These are phyloP conservation scores for Thaumatotibia leucotreta DNA, from an alignment of 1,140 invertebrate genomes.

Conservation along the genomic window DNA sequence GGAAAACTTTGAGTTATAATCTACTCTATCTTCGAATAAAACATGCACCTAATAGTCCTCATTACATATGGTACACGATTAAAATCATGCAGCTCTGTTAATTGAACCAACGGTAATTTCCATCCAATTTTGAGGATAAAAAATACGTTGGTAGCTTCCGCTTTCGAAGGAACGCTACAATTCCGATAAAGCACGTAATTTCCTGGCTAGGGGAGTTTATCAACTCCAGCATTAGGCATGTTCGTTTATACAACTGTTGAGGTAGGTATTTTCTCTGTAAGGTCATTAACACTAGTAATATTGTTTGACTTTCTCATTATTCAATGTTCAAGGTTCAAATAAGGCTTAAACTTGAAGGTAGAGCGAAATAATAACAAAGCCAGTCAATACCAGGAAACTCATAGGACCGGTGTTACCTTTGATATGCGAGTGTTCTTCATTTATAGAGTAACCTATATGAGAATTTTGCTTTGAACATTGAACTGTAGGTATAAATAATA, in stretches of 20 bases:
- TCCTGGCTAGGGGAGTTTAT: not conserved
- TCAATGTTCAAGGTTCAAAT: not conserved
- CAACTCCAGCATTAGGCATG: not conserved
- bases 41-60: too few relatives aligned
- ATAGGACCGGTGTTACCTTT: too few relatives aligned
- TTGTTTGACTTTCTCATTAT: too few relatives aligned
- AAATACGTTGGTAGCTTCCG: not conserved
- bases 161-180: conserved; percentile 7
- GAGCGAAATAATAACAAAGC: too few relatives aligned
- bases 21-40: too few relatives aligned
- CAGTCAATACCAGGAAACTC: too few relatives aligned
- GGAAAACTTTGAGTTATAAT: not conserved
- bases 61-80: not conserved
- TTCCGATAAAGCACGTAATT: conserved; percentile 13
- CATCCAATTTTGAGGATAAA: not conserved
- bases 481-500: too few relatives aligned
- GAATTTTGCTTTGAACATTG: not conserved
- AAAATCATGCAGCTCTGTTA: not conserved
- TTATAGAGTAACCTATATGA: too few relatives aligned
- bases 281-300: too few relatives aligned
- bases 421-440: too few relatives aligned
- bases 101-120: not conserved
- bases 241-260: not conserved
- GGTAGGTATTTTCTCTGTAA: not conserved
- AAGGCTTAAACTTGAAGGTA: too few relatives aligned